Base-by-base conservation (phyloP, 2,113 vertebrate genomes). In the Noturus placidus region DNA sequence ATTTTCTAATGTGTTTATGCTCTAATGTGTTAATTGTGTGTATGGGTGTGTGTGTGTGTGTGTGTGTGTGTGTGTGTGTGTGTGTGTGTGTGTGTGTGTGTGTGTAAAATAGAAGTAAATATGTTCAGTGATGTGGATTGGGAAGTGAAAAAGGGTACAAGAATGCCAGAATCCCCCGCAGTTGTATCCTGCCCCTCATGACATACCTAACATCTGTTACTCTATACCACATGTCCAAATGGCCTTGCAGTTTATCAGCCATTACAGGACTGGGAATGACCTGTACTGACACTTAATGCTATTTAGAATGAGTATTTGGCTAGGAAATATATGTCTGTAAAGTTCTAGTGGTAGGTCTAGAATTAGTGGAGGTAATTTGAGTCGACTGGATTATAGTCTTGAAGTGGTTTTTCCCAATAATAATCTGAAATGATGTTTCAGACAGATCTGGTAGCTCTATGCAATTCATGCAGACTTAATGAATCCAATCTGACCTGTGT, bases 161-260 rank as follows among this genome's bases (percentile, higher is more conserved):
- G 42, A 59, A 54, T 74, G 65, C 83, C 50, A 85, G 15, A 57
- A 81, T 84, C 79, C 72, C 89, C 74, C 56, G 25, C 78, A 80
- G 87, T 69, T 52, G 69, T 46, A 67, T 52, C 25, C 42, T 52
- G 59, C 84, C 69, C 25, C 50, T 5, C 22, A 5, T 72, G 61
- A 86, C 87, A 83, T 5, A 20, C 63, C 82, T 63, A 82, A 88
- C 72, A 86, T 90, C 89, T 88, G 80, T 84, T 88, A 50, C 81
- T 83, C 4, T 74, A 33, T 56, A 54, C 50, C 56, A 50, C 46
- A 42, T 11, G 67, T 50, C 30, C 72, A 54, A 83, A 81, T 83
- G 72, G 33, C 57, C 81, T 65, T 27, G 35, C 38, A 85, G 77
- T n/a, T 15, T 57, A 59, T 63, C 70, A 77, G 42, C 83, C 46